Evolutionary conservation across 2,113 vertebrate species (phyloP).

Genomic region (Amia ocellicauda): DNA sequence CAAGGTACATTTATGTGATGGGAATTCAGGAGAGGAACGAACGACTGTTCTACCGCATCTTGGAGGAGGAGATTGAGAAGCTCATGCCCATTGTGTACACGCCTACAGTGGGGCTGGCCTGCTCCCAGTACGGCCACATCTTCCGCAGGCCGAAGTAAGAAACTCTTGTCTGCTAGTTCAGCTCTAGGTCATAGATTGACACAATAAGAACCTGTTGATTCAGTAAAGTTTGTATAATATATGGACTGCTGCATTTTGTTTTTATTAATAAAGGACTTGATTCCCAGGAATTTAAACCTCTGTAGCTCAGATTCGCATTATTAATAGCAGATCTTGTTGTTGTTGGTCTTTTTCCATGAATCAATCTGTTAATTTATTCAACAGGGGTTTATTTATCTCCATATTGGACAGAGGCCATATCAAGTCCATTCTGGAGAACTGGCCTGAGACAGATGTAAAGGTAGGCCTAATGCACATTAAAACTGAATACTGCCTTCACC

Average conservation of each 20-base stretch:
- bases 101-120: constrained; percentile 92
- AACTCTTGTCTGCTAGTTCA: background rate
- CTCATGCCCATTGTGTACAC: constrained; percentile 97
- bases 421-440: constrained; percentile 92
- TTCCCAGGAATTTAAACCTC: no score
- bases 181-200: background rate
- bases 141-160: constrained; percentile 94
- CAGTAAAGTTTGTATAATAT: no score
- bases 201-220: no score
- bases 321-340: no score
- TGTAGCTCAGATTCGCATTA: no score
- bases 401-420: constrained; percentile 93
- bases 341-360: no score
- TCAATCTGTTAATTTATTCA: constrained; percentile 3
- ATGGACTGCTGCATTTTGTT: no score
- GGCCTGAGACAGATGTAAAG: constrained; percentile 90
- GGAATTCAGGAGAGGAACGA: constrained; percentile 97
- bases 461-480: constrained; percentile 62
- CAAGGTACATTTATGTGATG: constrained; percentile 94
- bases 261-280: no score
- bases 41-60: constrained; percentile 85
- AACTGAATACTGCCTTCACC: no score
- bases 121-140: constrained; percentile 95
- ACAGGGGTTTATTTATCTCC: constrained; percentile 93
- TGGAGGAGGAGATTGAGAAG: constrained; percentile 90